Percentiles rank a stretch among this genome's conserved stretches.
phyloP scores from a whole-genome alignment of 2,888 invertebrate species.

The Cylindroiulus punctatus region DNA sequence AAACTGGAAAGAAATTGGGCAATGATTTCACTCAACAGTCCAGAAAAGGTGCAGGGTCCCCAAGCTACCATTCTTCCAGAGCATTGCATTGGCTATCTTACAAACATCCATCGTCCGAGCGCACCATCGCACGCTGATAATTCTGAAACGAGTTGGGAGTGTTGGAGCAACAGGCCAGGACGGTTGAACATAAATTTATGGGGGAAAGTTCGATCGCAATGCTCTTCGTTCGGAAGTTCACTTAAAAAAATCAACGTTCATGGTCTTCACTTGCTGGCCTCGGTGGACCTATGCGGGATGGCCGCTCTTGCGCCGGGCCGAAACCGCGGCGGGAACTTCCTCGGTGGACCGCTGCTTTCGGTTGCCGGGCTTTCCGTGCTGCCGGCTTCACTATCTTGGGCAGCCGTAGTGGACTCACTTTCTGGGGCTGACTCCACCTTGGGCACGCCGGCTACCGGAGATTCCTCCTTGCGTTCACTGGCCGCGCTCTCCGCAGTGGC shows the following conservation, averaged over 20 bases:
- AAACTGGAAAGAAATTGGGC: not conserved
- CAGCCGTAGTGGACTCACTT: conserved; percentile 7
- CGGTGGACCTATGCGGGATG: conserved; percentile 46
- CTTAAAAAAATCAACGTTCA: not conserved
- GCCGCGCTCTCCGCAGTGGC: not conserved
- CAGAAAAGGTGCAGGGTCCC: not conserved
- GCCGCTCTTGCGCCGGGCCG: conserved; percentile 50
- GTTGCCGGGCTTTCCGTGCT: not conserved
- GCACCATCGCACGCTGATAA: not conserved
- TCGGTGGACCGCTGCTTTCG: conserved; percentile 45
- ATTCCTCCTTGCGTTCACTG: conserved; percentile 13
- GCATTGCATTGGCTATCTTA: not conserved
- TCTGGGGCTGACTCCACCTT: conserved; percentile 14
- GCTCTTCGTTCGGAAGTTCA: not conserved
- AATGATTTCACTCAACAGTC: not conserved
- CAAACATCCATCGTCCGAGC: not conserved
- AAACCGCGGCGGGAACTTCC: conserved; percentile 55
- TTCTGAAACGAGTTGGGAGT: not conserved
- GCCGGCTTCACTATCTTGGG: not conserved
- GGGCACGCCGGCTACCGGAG: not conserved
- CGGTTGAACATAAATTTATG: not conserved
- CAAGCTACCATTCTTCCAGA: not conserved
- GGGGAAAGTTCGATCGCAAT: not conserved
- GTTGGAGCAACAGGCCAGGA: not conserved
- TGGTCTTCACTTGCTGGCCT: conserved; percentile 20